Conservation (phyloP, 2,888 invertebrate species). For the Willowsia nigromaculata region DNA sequence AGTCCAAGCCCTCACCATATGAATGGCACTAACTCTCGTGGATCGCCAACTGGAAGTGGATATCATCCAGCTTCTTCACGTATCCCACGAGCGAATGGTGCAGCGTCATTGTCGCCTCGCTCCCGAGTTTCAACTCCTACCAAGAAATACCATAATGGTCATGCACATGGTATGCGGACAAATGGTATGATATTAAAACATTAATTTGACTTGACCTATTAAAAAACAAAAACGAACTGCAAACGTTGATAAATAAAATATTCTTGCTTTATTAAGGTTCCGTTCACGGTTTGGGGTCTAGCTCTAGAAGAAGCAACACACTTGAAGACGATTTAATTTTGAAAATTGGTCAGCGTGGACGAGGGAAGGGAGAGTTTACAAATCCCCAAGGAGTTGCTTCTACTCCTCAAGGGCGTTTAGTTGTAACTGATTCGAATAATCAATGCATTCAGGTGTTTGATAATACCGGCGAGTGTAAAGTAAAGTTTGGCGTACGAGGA, state of each 20-base stretch:
- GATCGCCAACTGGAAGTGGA: constrained; percentile 75
- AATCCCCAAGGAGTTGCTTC: constrained; percentile 82
- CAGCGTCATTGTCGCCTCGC: constrained; percentile 76
- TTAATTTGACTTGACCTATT: neutral
- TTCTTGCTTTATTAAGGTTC: constrained; percentile 65
- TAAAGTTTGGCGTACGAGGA: constrained; percentile 81
- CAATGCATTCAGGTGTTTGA: constrained; percentile 99
- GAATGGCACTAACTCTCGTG: constrained; percentile 71
- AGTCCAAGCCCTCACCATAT: constrained; percentile 75
- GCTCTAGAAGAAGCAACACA: constrained; percentile 80
- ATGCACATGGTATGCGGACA: constrained; percentile 57
- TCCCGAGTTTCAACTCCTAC: constrained; percentile 78
- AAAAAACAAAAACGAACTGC: neutral
- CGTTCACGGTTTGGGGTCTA: constrained; percentile 79
- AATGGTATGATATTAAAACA: constrained; percentile 62
- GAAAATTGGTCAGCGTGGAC: constrained; percentile 81
- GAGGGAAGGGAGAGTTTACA: constrained; percentile 82
- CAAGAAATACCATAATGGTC: constrained; percentile 75
- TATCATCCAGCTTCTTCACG: constrained; percentile 71
- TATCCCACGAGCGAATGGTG: constrained; percentile 77
- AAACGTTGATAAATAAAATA: neutral
- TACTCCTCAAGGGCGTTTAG: constrained; percentile 80
- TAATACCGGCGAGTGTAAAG: constrained; percentile 81
- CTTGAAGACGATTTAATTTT: constrained; percentile 82
- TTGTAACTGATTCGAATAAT: constrained; percentile 96